Conservation (phyloP, 2,113 vertebrate genomes). For the Halichoeres trimaculatus region DNA sequence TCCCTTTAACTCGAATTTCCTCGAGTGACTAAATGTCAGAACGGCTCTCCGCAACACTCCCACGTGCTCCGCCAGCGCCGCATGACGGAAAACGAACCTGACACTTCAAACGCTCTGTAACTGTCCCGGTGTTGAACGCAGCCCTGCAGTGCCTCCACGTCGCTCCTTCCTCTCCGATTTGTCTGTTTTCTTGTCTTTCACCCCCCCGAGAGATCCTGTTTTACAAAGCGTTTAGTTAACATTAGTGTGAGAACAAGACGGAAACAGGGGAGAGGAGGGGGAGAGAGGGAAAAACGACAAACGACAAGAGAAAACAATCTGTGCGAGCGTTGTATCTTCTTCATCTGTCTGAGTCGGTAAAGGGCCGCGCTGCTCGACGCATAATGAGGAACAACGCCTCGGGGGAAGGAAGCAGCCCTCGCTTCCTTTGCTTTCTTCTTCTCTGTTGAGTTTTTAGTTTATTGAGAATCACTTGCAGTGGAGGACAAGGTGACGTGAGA, state of each 20-base stretch:
- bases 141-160: slow-evolving; percentile 31
- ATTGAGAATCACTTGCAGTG: slow-evolving; percentile 22
- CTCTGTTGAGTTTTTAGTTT: slow-evolving; percentile 40
- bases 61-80: slow-evolving; percentile 25
- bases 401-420: slow-evolving; percentile 42
- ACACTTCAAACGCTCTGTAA: slow-evolving; percentile 67
- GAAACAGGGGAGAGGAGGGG: slow-evolving; percentile 13
- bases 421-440: slow-evolving; percentile 36
- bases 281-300: slow-evolving; percentile 7
- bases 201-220: slow-evolving; percentile 58
- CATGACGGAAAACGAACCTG: slow-evolving; percentile 36
- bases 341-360: slow-evolving; percentile 67
- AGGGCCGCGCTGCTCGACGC: slow-evolving; percentile 49
- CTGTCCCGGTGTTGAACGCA: slow-evolving; percentile 41
- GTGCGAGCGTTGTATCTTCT: slow-evolving; percentile 61
- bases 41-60: slow-evolving; percentile 21
- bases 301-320: slow-evolving; percentile 72
- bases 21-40: slow-evolving; percentile 60
- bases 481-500: neutral
- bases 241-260: slow-evolving; percentile 62
- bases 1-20: slow-evolving; percentile 50
- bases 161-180: slow-evolving; percentile 45
- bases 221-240: slow-evolving; percentile 72
- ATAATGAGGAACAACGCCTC: slow-evolving; percentile 59
- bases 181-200: slow-evolving; percentile 58